A percentile compares a stretch with the other conserved stretches of the same genome.
Evolutionary conservation across 2,113 vertebrate genomes (phyloP).

Genomic region (Pao palembangensis): DNA sequence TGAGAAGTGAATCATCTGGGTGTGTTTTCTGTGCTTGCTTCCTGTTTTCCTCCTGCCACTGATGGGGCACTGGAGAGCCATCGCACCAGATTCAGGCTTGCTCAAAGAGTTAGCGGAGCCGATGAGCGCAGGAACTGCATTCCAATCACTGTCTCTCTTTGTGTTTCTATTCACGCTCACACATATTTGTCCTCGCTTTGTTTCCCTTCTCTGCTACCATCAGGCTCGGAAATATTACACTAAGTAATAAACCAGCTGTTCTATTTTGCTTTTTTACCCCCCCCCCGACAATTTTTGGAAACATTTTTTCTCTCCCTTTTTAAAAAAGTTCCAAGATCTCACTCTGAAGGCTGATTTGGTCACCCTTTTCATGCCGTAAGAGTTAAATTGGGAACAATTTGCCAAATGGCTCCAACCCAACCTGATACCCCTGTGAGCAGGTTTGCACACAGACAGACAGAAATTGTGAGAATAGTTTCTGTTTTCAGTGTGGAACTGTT

Average conservation of each 20-base stretch:
- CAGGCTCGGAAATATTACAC: not conserved
- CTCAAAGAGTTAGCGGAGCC: conserved; percentile 55
- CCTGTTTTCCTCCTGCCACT: conserved; percentile 53
- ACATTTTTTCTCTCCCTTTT: too few relatives aligned
- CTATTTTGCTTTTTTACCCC: too few relatives aligned
- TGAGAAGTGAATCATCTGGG: conserved; percentile 40
- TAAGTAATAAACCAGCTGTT: not conserved
- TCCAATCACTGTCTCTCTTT: conserved; percentile 46
- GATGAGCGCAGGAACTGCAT: conserved; percentile 63
- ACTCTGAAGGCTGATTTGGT: too few relatives aligned
- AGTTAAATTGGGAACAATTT: too few relatives aligned
- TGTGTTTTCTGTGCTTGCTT: conserved; percentile 36
- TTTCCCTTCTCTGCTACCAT: conserved; percentile 17
- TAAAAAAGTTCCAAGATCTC: too few relatives aligned
- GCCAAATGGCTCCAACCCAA: too few relatives aligned
- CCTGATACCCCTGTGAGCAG: too few relatives aligned
- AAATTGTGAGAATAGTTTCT: too few relatives aligned
- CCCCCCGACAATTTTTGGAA: too few relatives aligned
- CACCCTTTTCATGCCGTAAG: too few relatives aligned
- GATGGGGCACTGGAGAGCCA: conserved; percentile 52
- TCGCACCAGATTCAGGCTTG: conserved; percentile 44
- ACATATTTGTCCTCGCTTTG: conserved; percentile 9
- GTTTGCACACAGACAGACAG: too few relatives aligned
- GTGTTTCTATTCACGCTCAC: conserved; percentile 10
- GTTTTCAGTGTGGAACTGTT: conserved; percentile 8